Base-by-base conservation (phyloP, 2,113 vertebrate species). In the Scomber japonicus region DNA sequence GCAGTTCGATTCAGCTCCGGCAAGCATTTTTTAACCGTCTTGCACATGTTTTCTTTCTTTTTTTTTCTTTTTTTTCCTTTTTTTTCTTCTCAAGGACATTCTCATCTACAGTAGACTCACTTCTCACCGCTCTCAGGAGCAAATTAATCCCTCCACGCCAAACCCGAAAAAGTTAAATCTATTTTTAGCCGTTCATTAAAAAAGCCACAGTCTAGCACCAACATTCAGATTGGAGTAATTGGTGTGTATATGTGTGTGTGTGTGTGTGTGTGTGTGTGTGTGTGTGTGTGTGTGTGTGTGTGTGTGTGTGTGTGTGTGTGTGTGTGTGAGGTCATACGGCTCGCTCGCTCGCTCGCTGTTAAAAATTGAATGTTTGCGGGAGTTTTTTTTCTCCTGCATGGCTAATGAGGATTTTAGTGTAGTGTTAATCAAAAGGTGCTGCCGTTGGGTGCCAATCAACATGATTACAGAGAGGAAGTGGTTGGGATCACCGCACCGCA, bases 151-250 rank as follows among this genome's bases (percentile, higher is more conserved):
- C 71, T 76, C 50, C 45, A 61, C 57, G 17, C 51, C 63, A 64
- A 81, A 68, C 69, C 68, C 66, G 80, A 74, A 86, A 86, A 72
- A 21, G 4, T 40, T 40, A 60, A 57, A 77, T 79, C 86, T 87
- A 83, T 90, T 81, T 90, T 86, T 83, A 86, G 82, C 6, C n/a
- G 51, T 78, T 87, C 78, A 82, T 90, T 90, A 80, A 27, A 21
- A 27, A 69, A 88, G 70, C 51, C 73, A 73, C 61, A 54, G 46
- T 16, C 60, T 15, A 67, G 56, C 59, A 75, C 73, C 53, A 75
- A 51, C 68, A 59, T 50, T 61, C 60, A 82, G 55, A 80, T 8
- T 65, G 82, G 62, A 70, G 72, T 84, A 78, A 86, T 77, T 73
- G 73, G 68, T 21, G 11, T 7, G 35, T 5, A 3, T 4, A 5